Evolutionary conservation across 2,888 invertebrate species (phyloP), one percentile per base, ranked within the genome.

Genomic region (Eilema caniola): DNA sequence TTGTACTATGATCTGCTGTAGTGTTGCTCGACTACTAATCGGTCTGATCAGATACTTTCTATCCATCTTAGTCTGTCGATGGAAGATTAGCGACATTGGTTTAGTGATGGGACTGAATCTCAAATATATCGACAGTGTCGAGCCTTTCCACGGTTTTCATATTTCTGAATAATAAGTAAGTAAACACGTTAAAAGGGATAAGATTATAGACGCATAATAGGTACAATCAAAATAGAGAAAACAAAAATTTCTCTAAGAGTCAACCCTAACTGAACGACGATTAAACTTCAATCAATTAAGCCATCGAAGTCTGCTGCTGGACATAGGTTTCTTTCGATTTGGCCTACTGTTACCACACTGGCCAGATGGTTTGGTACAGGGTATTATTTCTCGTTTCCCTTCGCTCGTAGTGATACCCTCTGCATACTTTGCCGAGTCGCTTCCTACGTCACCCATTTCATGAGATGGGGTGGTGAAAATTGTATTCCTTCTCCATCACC

Each of bases 31-130:
- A 80, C 76, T 73, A 76, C 78, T 85, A 85, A 85, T 86, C 86
- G 81, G 80, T 75, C 78, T 81, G 83, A 86, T 85, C 85, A 80
- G 82, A 81, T 77, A 80, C 76, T 82, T 85, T 76, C 82, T 78
- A 81, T 83, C 82, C 80, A 80, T 85, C 84, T 86, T 79, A 81
- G 82, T 81, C 77, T 74, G 75, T 78, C 83, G 78, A 81, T 78
- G 62, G 73, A 76, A 80, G 83, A 83, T 83, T 81, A 83, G 76
- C 64, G 37, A 64, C 63, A 63, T 69, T 62, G 56, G 59, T 53
- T 62, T 82, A 79, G 81, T 72, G 81, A 68, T 76, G 77, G 60
- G 33, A 37, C 5, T 23, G 23, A 33, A 8, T 14, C 28, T 23
- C n/a, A 37, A 62, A 59, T n/a, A 14, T 66, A 66, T 37, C 31